Evolutionary conservation across 1,140 invertebrate genomes (phyloP).

Genomic region (Drosophila yakuba): DNA sequence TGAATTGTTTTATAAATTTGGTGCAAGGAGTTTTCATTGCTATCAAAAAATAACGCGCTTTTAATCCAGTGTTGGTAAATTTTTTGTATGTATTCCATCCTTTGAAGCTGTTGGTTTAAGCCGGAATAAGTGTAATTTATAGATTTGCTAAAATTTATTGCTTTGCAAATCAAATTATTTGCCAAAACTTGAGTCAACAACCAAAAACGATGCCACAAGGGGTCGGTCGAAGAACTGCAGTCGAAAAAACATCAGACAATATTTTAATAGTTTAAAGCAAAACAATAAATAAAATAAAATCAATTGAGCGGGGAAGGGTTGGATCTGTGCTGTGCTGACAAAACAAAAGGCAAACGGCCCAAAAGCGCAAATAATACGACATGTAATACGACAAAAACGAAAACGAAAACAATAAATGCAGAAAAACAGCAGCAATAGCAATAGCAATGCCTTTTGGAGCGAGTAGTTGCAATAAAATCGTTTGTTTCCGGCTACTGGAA

Average conservation of each 20-base stretch:
- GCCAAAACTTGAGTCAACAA: constrained; percentile 83
- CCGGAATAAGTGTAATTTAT: constrained; percentile 76
- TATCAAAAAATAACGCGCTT: background rate
- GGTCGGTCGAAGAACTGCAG: constrained; percentile 49
- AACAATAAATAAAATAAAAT: constrained; percentile 83
- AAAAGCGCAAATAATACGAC: constrained; percentile 72
- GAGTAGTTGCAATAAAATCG: constrained; percentile 77
- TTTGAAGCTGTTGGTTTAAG: constrained; percentile 57
- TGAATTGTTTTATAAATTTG: background rate
- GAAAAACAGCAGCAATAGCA: constrained; percentile 53
- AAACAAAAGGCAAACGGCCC: constrained; percentile 71
- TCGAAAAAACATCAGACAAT: constrained; percentile 61
- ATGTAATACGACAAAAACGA: constrained; percentile 64
- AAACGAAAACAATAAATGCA: constrained; percentile 58
- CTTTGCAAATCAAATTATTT: constrained; percentile 82
- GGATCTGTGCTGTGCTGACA: constrained; percentile 35
- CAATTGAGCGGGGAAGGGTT: constrained; percentile 55
- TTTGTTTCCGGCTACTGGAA: constrained; percentile 81
- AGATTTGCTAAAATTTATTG: constrained; percentile 67
- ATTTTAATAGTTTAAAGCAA: constrained; percentile 84
- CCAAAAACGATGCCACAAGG: constrained; percentile 78
- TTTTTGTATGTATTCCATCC: constrained; percentile 34
- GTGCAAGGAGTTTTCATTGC: background rate
- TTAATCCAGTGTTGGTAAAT: constrained; percentile 1
- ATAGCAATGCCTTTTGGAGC: constrained; percentile 28